Conservation (phyloP, 2,797 vertebrate genomes). For the Spinibarbus caldwelli region DNA sequence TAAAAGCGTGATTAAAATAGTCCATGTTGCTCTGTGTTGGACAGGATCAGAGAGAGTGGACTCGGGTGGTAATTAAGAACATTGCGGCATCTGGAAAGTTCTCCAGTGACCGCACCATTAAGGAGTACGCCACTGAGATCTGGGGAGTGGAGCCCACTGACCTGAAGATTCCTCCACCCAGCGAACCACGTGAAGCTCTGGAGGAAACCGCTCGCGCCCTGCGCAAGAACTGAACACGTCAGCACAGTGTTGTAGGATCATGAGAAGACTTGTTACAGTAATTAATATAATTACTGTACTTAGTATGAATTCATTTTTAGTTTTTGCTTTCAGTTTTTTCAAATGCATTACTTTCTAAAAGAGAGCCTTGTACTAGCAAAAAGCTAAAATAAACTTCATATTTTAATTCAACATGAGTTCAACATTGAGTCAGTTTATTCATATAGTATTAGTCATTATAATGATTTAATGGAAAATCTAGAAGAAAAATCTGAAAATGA, state of each 20-base stretch:
- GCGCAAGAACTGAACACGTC: conserved; percentile 63
- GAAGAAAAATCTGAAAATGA: not conserved
- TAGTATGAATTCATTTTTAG: not conserved
- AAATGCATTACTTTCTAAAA: too few relatives aligned
- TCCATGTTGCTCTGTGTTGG: not conserved
- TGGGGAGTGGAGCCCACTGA: conserved; percentile 92
- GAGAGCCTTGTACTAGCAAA: not conserved
- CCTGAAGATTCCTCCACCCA: conserved; percentile 90
- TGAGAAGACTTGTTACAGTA: not conserved
- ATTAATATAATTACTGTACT: not conserved
- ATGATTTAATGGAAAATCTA: not conserved
- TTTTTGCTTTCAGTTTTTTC: not conserved
- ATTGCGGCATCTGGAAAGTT: conserved; percentile 94
- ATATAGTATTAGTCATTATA: not conserved
- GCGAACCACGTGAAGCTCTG: conserved; percentile 80
- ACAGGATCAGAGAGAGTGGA: conserved; percentile 90
- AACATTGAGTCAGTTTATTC: not conserved
- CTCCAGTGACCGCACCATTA: conserved; percentile 95
- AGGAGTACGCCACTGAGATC: conserved; percentile 90
- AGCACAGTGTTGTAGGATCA: not conserved
- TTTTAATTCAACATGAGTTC: not conserved
- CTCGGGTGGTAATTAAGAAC: conserved; percentile 90
- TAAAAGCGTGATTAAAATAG: not conserved
- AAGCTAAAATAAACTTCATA: not conserved
- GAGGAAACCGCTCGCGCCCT: conserved; percentile 75